phyloP scores from a whole-genome alignment of 2,113 vertebrate genomes.

The Sebastes fasciatus region DNA sequence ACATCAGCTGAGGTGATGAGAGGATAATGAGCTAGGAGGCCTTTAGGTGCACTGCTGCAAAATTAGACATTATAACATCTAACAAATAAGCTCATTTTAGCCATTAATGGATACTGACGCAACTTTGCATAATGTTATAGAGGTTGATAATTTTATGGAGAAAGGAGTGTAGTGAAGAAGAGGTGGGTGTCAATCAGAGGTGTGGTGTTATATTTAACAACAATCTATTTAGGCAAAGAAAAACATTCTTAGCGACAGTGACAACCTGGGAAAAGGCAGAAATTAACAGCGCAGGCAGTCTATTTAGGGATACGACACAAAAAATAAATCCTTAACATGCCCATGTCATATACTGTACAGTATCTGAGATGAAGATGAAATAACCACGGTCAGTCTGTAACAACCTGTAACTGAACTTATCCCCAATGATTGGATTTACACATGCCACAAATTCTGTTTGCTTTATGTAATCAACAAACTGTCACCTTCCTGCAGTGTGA shows the following conservation, averaged over 20 bases:
- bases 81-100: not conserved
- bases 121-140: not conserved
- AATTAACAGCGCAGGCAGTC: not conserved
- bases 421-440: constrained; percentile 57
- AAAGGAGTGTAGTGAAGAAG: too few relatives aligned
- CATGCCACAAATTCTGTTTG: constrained; percentile 35
- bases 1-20: constrained; percentile 48
- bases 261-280: constrained; percentile 19
- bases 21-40: constrained; percentile 56
- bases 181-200: too few relatives aligned
- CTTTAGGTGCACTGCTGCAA: not conserved
- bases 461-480: constrained; percentile 62
- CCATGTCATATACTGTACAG: not conserved
- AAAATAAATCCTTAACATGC: not conserved
- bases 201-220: not conserved
- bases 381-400: constrained; percentile 1
- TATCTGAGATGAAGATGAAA: constrained; percentile 7
- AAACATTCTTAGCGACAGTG: not conserved
- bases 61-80: not conserved
- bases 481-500: constrained; percentile 54
- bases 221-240: not conserved
- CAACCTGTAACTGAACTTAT: constrained; percentile 28
- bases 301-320: constrained; percentile 6
- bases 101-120: not conserved
- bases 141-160: not conserved